Conservation (phyloP, 2,113 vertebrate species). For the Urocitellus parryii region DNA sequence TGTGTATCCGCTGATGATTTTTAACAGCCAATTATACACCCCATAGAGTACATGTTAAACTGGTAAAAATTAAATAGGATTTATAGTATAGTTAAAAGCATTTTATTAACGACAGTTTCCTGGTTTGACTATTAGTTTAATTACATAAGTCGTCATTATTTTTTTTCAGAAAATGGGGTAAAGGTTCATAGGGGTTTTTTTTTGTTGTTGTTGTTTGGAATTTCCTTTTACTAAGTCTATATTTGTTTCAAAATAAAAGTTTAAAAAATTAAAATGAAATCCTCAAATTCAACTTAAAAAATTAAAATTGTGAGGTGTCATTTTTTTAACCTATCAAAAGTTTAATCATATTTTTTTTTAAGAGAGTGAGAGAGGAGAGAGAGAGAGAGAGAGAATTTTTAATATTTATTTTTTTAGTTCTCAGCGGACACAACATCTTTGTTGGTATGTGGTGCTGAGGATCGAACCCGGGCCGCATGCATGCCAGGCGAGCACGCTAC, state of each 20-base stretch:
- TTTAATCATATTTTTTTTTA: background rate
- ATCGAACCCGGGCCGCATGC: no score
- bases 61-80: background rate
- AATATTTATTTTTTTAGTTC: no score
- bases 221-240: background rate
- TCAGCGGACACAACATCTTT: no score
- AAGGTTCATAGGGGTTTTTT: background rate
- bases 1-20: background rate
- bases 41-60: background rate
- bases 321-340: background rate
- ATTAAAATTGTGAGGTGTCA: background rate
- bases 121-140: background rate
- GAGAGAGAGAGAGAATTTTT: no score
- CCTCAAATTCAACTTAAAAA: background rate
- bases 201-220: background rate
- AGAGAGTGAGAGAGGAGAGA: no score
- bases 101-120: background rate
- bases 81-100: background rate
- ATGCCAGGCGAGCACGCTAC: no score
- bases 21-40: background rate
- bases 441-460: no score
- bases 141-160: background rate
- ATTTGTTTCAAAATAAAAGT: conserved; percentile 29
- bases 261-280: background rate
- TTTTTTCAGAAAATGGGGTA: background rate